phyloP scores from a whole-genome alignment of 2,888 invertebrate species.

The Copidosoma aretas region DNA sequence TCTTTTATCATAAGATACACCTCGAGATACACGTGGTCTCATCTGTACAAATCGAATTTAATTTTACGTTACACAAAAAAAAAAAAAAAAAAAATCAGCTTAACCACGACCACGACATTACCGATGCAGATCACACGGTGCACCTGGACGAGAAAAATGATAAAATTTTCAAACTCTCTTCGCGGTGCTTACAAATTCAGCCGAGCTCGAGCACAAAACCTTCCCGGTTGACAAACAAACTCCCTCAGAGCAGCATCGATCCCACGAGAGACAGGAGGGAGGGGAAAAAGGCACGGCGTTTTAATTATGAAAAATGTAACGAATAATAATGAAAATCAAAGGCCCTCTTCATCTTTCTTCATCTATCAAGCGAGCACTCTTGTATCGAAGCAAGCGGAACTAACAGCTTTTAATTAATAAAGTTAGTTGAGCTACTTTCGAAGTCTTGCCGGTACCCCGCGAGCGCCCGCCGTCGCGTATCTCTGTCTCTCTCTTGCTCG shows the following conservation, averaged over 20 bases:
- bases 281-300: neutral
- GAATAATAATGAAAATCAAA: constrained; percentile 36
- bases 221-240: constrained; percentile 25
- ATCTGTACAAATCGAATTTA: neutral
- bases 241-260: neutral
- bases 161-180: neutral
- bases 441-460: constrained; percentile 51
- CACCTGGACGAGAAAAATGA: neutral
- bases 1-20: too few relatives aligned
- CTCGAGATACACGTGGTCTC: too few relatives aligned
- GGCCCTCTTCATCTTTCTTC: too few relatives aligned
- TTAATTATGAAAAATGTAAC: constrained; percentile 36
- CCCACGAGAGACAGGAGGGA: neutral
- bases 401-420: constrained; percentile 60
- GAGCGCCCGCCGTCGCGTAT: constrained; percentile 24
- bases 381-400: constrained; percentile 57
- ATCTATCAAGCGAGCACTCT: constrained; percentile 4
- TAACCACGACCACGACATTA: neutral
- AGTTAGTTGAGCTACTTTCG: constrained; percentile 58
- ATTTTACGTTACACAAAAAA: neutral
- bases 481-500: constrained; percentile 1
- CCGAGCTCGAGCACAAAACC: constrained; percentile 4
- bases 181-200: neutral
- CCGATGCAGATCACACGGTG: neutral
- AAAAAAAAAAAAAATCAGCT: neutral